Evolutionary conservation across 2,797 vertebrate species (phyloP).

Genomic region (Echiichthys vipera): DNA sequence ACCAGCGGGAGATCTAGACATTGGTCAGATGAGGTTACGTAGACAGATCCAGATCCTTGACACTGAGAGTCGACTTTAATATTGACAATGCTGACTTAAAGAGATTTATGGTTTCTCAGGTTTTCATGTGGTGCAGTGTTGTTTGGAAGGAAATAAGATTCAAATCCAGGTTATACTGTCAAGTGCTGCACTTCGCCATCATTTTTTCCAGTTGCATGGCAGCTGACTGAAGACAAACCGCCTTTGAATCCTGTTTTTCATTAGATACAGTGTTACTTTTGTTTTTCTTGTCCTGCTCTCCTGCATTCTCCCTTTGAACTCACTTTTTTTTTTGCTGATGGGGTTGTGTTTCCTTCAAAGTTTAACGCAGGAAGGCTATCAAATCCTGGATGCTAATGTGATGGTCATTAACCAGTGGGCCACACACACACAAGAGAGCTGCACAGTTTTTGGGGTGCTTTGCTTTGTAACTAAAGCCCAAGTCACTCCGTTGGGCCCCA

Average conservation of each 20-base stretch:
- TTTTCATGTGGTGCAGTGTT: neutral
- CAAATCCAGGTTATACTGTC: slow-evolving; percentile 3
- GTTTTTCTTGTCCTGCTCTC: slow-evolving; percentile 56
- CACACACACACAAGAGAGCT: slow-evolving; percentile 67
- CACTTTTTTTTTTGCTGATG: slow-evolving; percentile 36
- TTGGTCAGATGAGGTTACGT: slow-evolving; percentile 40
- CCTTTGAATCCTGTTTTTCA: slow-evolving; percentile 38
- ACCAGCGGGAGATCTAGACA: slow-evolving; percentile 39
- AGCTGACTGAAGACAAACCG: slow-evolving; percentile 28
- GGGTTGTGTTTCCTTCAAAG: slow-evolving; percentile 53
- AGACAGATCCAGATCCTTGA: slow-evolving; percentile 26
- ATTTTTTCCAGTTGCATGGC: slow-evolving; percentile 15
- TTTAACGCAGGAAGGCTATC: slow-evolving; percentile 55
- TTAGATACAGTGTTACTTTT: slow-evolving; percentile 39
- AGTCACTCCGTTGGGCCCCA: slow-evolving; percentile 71
- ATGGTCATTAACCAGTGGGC: slow-evolving; percentile 63
- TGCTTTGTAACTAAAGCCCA: slow-evolving; percentile 81
- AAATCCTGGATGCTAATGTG: slow-evolving; percentile 70
- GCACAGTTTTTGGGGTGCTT: slow-evolving; percentile 60
- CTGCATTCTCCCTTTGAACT: slow-evolving; percentile 47
- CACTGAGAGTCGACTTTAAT: slow-evolving; percentile 13
- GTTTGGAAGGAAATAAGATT: slow-evolving; percentile 7
- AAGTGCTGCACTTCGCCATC: slow-evolving; percentile 12
- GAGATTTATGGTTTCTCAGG: slow-evolving; percentile 7
- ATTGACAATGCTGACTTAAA: slow-evolving; percentile 35